Conservation (phyloP, 2,888 invertebrate genomes). For the Minunthozetes semirufus region DNA sequence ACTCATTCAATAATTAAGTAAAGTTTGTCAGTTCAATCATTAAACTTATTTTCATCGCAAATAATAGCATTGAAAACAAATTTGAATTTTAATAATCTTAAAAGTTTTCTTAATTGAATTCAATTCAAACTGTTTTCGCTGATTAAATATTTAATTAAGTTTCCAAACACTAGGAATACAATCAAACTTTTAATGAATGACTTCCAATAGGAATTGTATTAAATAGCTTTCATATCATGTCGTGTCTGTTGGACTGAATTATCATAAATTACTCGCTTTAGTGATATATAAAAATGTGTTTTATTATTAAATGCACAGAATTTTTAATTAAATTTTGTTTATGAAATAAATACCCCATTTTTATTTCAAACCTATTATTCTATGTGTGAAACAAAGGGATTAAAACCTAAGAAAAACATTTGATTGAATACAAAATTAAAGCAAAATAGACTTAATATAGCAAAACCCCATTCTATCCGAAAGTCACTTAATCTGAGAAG, state of each 20-base stretch:
- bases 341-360: neutral
- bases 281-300: neutral
- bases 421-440: neutral
- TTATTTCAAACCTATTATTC: neutral
- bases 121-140: no score
- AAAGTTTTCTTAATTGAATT: no score
- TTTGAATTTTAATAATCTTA: no score
- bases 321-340: neutral
- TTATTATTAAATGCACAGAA: neutral
- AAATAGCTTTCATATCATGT: neutral
- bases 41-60: no score
- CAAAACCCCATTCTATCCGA: no score
- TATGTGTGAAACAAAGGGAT: neutral
- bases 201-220: neutral
- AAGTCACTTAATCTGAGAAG: no score
- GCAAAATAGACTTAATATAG: no score
- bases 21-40: no score
- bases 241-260: neutral
- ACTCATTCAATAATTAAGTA: no score
- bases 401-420: neutral
- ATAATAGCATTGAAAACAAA: no score
- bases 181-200: neutral
- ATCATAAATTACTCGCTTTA: constrained; percentile 7
- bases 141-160: neutral
- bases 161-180: neutral